These are phyloP conservation scores for Spicauda simplicius DNA, from an alignment of 2,888 invertebrate genomes.

Conservation along the genomic window DNA sequence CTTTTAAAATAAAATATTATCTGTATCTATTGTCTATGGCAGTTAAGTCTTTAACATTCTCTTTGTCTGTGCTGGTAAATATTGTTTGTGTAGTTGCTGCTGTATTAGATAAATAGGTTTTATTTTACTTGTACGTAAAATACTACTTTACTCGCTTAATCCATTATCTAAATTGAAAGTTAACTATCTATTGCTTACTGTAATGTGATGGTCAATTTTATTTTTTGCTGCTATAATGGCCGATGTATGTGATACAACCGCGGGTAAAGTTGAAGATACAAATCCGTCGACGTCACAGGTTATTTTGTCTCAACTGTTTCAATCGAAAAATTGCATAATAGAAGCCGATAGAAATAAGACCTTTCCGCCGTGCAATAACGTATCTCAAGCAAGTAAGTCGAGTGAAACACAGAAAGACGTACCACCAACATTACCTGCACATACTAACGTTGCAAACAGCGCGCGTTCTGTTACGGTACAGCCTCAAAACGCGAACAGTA, in stretches of 20 bases:
- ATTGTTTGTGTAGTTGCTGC: neutral
- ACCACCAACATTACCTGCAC: neutral
- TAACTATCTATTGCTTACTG: neutral
- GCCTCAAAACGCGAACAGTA: slow-evolving; percentile 1
- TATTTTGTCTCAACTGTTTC: slow-evolving; percentile 26
- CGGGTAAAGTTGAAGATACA: slow-evolving; percentile 51
- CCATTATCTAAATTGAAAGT: neutral
- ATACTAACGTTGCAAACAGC: neutral
- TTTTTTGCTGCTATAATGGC: slow-evolving; percentile 48
- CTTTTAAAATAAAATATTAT: no score
- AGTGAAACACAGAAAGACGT: neutral
- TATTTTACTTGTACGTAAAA: neutral
- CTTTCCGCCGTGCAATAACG: slow-evolving; percentile 43
- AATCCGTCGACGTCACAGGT: slow-evolving; percentile 53
- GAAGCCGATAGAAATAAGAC: slow-evolving; percentile 40
- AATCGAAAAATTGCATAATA: slow-evolving; percentile 38
- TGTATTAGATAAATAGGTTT: neutral
- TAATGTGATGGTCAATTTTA: slow-evolving; percentile 9
- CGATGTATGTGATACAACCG: slow-evolving; percentile 52
- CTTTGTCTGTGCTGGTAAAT: neutral
- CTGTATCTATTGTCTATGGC: neutral
- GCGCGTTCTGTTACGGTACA: neutral
- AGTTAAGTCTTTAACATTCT: neutral
- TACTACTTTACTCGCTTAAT: neutral
- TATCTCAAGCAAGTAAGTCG: slow-evolving; percentile 2